Conservation (phyloP, 2,888 invertebrate genomes). For the Rhimphoctona megacephalus region DNA sequence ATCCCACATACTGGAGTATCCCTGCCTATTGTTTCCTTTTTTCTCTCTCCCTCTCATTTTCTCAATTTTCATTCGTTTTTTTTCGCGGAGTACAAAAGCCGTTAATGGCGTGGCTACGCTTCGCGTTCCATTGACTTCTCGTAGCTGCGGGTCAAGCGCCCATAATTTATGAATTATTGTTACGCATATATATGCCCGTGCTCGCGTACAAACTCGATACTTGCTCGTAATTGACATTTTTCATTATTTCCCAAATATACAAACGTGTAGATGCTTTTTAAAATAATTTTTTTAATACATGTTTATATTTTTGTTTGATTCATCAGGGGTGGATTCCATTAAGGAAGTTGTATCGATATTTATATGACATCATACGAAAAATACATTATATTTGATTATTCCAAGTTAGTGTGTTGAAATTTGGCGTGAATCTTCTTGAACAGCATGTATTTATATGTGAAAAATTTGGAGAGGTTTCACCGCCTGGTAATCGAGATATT, state of each 20-base stretch:
- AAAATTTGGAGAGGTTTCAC: too few relatives aligned
- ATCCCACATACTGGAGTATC: conserved; percentile 24
- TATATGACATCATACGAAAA: too few relatives aligned
- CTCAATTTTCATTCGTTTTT: conserved; percentile 39
- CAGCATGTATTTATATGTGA: too few relatives aligned
- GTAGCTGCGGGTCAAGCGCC: conserved; percentile 61
- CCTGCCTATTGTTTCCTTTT: conserved; percentile 8
- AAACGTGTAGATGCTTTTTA: too few relatives aligned
- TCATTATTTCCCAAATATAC: conserved; percentile 1
- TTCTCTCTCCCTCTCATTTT: conserved; percentile 34
- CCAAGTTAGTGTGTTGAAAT: too few relatives aligned
- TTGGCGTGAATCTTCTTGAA: too few relatives aligned
- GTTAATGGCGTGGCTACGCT: conserved; percentile 28
- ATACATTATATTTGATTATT: too few relatives aligned
- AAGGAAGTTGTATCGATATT: too few relatives aligned
- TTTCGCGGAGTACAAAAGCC: conserved; percentile 36
- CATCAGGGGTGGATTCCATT: too few relatives aligned
- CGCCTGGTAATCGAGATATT: too few relatives aligned
- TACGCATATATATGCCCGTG: conserved; percentile 36
- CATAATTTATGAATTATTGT: conserved; percentile 69
- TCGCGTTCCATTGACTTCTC: conserved; percentile 64
- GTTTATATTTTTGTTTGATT: too few relatives aligned
- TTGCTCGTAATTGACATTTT: conserved; percentile 24
- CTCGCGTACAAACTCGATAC: conserved; percentile 10
- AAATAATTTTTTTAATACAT: too few relatives aligned